Percentiles rank a stretch among this genome's conserved stretches.
These are phyloP conservation scores for Prunella fulvescens DNA, from an alignment of 2,113 vertebrate species.

Conservation along the genomic window DNA sequence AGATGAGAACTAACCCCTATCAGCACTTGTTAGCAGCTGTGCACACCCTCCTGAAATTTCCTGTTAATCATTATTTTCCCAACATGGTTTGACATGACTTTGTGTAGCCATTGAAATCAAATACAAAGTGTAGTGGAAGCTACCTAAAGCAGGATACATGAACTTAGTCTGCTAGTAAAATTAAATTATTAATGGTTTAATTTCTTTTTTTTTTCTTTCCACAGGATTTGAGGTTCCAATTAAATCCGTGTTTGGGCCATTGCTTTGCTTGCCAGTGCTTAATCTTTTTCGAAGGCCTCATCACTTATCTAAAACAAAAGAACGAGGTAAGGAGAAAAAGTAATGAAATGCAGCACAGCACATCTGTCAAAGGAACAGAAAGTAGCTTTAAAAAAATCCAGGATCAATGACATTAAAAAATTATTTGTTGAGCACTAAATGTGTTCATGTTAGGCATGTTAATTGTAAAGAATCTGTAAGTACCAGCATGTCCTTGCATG, in stretches of 20 bases:
- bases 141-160: not conserved
- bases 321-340: slow-evolving; percentile 70
- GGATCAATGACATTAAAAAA: slow-evolving; percentile 71
- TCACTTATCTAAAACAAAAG: slow-evolving; percentile 74
- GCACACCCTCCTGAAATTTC: not conserved
- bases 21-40: not conserved
- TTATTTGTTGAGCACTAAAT: slow-evolving; percentile 55
- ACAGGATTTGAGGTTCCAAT: slow-evolving; percentile 73
- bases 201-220: slow-evolving; percentile 66
- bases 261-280: slow-evolving; percentile 69
- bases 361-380: slow-evolving; percentile 71
- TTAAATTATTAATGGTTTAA: slow-evolving; percentile 73
- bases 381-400: slow-evolving; percentile 50
- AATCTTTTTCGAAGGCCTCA: slow-evolving; percentile 73
- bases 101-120: not conserved
- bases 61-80: not conserved
- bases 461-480: slow-evolving; percentile 34
- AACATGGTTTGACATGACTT: not conserved
- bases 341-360: slow-evolving; percentile 74
- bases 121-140: not conserved
- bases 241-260: slow-evolving; percentile 72
- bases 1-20: not conserved
- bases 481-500: not conserved
- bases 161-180: slow-evolving; percentile 31
- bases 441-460: slow-evolving; percentile 46